Conservation (phyloP, 2,113 vertebrate genomes). For the Tachycineta bicolor region DNA sequence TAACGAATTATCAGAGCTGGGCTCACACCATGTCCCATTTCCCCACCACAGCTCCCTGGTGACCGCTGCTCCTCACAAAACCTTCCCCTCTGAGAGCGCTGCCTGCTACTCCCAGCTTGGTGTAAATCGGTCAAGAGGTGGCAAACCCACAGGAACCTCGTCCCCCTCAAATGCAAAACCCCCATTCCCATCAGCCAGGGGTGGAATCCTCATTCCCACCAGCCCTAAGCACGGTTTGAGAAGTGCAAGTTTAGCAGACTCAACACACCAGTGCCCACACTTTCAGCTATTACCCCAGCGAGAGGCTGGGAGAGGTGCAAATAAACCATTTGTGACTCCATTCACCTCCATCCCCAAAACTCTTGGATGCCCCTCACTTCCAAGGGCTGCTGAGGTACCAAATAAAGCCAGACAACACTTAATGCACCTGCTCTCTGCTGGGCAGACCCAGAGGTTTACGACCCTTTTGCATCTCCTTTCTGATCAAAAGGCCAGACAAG, state of each 20-base stretch:
- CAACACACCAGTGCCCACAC: rapidly evolving
- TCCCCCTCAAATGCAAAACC: neutral
- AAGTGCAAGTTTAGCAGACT: neutral
- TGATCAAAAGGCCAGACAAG: constrained; percentile 29
- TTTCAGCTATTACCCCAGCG: neutral
- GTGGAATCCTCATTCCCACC: too few species aligned
- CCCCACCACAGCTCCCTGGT: neutral
- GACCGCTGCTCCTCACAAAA: neutral
- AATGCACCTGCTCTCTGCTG: neutral
- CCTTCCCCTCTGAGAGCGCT: neutral
- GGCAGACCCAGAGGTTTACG: neutral
- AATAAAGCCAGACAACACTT: neutral
- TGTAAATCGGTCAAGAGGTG: neutral
- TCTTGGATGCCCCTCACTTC: neutral
- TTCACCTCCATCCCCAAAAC: neutral
- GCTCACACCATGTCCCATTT: neutral
- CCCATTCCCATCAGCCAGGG: neutral
- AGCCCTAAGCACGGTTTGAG: neutral
- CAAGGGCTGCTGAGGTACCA: neutral
- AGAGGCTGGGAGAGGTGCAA: neutral
- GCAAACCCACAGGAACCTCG: neutral
- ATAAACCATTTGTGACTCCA: neutral
- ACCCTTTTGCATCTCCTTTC: neutral
- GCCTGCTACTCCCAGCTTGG: neutral
- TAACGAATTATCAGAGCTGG: neutral